Evolutionary conservation across 2,797 vertebrate species (phyloP), one percentile per base, ranked within the genome.

Genomic region (Alectoris magna): DNA sequence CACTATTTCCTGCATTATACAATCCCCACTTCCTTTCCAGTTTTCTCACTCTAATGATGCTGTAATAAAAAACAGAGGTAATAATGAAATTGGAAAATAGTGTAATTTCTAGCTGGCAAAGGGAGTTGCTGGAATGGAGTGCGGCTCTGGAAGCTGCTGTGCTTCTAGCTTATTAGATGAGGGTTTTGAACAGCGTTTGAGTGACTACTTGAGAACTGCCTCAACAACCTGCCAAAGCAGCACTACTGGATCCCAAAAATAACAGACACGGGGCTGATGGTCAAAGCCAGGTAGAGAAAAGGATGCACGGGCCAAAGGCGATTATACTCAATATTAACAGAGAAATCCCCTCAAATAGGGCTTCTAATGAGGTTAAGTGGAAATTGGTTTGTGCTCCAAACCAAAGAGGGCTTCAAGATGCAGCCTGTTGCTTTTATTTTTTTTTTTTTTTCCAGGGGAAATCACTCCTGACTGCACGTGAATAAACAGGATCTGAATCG

Each of bases 1-100:
- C 95, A 76, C 94, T 90, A 51, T 92, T 96, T 96, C 95, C 96
- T 94, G 80, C 64, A 93, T 96, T 95, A 94, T 93, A 95, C 91
- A 96, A 94, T 95, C 91, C 56, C 48, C 29, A 39, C 87, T 96
- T 96, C 94, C 92, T 88, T 90, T 95, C 89, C 93, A 95, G 91
- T 92, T 93, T 95, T 96, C 95, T 95, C 94, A 96, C 94, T 86
- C 56, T 90, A 91, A 92, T 88, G 89, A 96, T 91, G 91, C 87
- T 82, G 29, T 95, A 96, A 95, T 96, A 96, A 95, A 96, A 95
- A 92, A 38, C 94, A 95, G 87, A 91, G 82, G 92, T 90, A 95
- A 91, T 94, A 92, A 95, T 90, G 89, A 90, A 92, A 92, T 71
- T 62, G 93, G 94, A 94, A 95, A 95, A 95, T 34, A 64, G 93